Percentiles rank a stretch among this genome's conserved stretches.
These are phyloP conservation scores for Syrista parreyssii DNA, from an alignment of 2,888 invertebrate species.

Conservation along the genomic window DNA sequence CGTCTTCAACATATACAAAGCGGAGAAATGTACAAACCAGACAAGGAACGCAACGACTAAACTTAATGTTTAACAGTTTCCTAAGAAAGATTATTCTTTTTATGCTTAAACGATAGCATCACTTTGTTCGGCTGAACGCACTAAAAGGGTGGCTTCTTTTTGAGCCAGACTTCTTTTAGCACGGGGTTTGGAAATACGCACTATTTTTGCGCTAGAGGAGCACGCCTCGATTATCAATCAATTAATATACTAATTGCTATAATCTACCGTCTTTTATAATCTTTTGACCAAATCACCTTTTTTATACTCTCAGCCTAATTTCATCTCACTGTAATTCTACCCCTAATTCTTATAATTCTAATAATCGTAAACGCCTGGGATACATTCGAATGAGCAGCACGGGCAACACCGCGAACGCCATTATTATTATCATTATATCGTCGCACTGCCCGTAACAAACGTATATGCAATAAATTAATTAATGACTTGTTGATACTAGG, in stretches of 20 bases:
- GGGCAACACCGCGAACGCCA: not conserved
- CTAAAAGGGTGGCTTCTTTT: not conserved
- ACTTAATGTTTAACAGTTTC: not conserved
- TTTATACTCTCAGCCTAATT: not conserved
- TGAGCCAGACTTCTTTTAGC: not conserved
- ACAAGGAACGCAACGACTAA: conserved; percentile 13
- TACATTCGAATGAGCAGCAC: not conserved
- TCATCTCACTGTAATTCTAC: not conserved
- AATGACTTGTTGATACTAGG: conserved; percentile 14
- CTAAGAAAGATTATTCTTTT: not conserved
- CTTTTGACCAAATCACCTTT: not conserved
- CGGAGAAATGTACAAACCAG: conserved; percentile 35
- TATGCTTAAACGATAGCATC: not conserved
- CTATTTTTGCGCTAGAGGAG: not conserved
- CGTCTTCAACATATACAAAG: conserved; percentile 35
- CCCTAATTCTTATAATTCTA: not conserved
- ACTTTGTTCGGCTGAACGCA: not conserved
- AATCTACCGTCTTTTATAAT: not conserved
- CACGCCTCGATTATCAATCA: not conserved
- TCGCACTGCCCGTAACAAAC: not conserved
- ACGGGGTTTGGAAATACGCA: not conserved
- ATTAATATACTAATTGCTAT: not conserved
- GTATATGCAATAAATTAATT: conserved; percentile 43
- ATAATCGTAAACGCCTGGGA: not conserved
- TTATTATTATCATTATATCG: not conserved